Percentiles rank a stretch among this genome's conserved stretches.
Evolutionary conservation across 2,888 invertebrate species (phyloP).

Genomic region (Ennomos erosarius): DNA sequence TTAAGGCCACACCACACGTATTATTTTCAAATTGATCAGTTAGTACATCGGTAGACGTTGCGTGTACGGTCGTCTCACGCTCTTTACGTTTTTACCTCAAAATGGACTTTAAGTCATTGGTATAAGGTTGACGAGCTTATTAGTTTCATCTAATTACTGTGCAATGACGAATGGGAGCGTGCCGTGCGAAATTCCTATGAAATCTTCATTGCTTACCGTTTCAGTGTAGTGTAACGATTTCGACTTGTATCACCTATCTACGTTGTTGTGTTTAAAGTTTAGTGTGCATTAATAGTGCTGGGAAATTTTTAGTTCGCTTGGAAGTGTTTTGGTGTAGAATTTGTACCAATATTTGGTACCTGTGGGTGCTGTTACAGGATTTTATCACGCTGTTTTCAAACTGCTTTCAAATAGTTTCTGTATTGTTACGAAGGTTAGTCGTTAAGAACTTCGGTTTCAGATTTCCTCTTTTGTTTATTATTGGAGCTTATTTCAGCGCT

Average conservation of each 20-base stretch:
- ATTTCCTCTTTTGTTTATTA: too few species aligned
- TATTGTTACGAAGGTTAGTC: too few species aligned
- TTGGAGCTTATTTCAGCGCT: too few species aligned
- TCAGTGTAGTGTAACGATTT: slow-evolving; percentile 55
- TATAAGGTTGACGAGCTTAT: slow-evolving; percentile 43
- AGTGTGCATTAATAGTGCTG: too few species aligned
- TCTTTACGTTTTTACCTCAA: slow-evolving; percentile 44
- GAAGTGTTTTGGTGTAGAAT: too few species aligned
- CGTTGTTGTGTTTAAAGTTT: slow-evolving; percentile 34
- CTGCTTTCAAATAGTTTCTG: too few species aligned
- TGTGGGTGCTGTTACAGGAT: too few species aligned
- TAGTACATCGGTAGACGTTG: slow-evolving; percentile 65
- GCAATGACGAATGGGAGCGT: slow-evolving; percentile 73
- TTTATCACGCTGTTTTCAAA: too few species aligned
- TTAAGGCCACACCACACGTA: slow-evolving; percentile 50
- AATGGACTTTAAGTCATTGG: slow-evolving; percentile 43
- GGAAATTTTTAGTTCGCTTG: too few species aligned
- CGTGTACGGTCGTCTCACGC: slow-evolving; percentile 69
- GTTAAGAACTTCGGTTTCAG: too few species aligned
- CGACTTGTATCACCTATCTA: slow-evolving; percentile 40
- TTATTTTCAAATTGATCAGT: slow-evolving; percentile 59
- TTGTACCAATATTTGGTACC: too few species aligned
- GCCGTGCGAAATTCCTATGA: slow-evolving; percentile 76
- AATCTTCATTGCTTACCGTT: slow-evolving; percentile 63
- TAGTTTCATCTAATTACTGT: slow-evolving; percentile 64